These are phyloP conservation scores for Charanyca ferruginea DNA, from an alignment of 2,888 invertebrate species.

Conservation along the genomic window DNA sequence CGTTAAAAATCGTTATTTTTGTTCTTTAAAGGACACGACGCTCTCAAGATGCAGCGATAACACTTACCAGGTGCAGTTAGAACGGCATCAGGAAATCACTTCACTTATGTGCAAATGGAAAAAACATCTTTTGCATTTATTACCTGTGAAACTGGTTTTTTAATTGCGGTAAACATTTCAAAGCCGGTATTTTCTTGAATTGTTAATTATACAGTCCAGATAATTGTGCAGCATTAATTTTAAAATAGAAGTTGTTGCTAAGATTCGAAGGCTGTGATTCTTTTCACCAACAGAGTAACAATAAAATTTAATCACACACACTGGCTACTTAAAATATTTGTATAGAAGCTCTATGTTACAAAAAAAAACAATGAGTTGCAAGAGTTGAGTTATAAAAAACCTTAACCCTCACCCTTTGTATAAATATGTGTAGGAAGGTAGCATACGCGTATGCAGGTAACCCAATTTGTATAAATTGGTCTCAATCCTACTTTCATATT, in stretches of 20 bases:
- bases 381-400: not conserved
- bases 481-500: constrained; percentile 1
- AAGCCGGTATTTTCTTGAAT: constrained; percentile 9
- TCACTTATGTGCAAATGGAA: constrained; percentile 10
- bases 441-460: constrained; percentile 37
- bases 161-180: not conserved
- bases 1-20: constrained; percentile 15
- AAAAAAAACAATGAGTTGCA: too few species aligned
- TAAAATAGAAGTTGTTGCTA: not conserved
- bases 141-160: constrained; percentile 9
- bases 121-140: not conserved
- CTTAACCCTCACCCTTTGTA: not conserved
- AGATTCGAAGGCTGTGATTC: constrained; percentile 9
- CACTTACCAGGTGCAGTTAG: constrained; percentile 17
- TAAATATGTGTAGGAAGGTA: constrained; percentile 2
- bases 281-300: not conserved
- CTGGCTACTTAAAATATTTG: not conserved
- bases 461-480: constrained; percentile 19
- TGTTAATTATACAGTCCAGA: constrained; percentile 4
- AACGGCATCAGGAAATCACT: constrained; percentile 14
- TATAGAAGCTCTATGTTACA: not conserved
- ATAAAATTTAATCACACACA: not conserved
- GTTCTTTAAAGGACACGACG: not conserved
- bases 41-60: constrained; percentile 11
- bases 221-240: not conserved